Conservation (phyloP, 2,888 invertebrate genomes). For the Choreutis nemorana region DNA sequence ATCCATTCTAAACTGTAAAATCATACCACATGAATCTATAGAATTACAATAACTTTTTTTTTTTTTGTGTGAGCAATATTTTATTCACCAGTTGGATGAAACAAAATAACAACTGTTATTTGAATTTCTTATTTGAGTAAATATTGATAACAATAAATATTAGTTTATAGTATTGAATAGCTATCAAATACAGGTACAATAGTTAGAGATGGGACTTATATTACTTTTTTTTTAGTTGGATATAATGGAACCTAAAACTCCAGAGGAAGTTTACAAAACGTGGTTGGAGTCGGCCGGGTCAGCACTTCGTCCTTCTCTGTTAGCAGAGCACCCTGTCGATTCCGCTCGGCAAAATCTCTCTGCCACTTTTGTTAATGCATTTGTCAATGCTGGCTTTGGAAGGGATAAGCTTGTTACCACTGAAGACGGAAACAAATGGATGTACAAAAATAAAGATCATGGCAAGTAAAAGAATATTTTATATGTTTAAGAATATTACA, state of each 20-base stretch:
- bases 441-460: slow-evolving; percentile 98
- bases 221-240: slow-evolving; percentile 72
- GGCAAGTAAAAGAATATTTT: too few relatives aligned
- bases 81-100: too few relatives aligned
- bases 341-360: slow-evolving; percentile 97
- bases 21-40: too few relatives aligned
- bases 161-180: too few relatives aligned
- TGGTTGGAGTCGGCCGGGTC: slow-evolving; percentile 88
- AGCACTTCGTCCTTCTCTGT: slow-evolving; percentile 72
- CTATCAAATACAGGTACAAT: too few relatives aligned
- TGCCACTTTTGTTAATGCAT: slow-evolving; percentile 97
- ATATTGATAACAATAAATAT: too few relatives aligned
- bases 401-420: slow-evolving; percentile 92
- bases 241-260: slow-evolving; percentile 98
- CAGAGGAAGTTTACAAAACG: slow-evolving; percentile 98
- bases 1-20: too few relatives aligned
- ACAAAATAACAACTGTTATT: slow-evolving; percentile 1
- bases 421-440: slow-evolving; percentile 84
- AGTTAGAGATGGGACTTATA: background rate
- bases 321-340: slow-evolving; percentile 82
- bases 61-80: too few relatives aligned
- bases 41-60: too few relatives aligned
- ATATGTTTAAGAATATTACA: too few relatives aligned
- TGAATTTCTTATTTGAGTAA: slow-evolving; percentile 1
- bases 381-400: slow-evolving; percentile 98